A percentile compares a stretch with the other conserved stretches of the same genome.
These are phyloP conservation scores for Melitaea athalia DNA, from an alignment of 2,888 invertebrate species.

Conservation along the genomic window DNA sequence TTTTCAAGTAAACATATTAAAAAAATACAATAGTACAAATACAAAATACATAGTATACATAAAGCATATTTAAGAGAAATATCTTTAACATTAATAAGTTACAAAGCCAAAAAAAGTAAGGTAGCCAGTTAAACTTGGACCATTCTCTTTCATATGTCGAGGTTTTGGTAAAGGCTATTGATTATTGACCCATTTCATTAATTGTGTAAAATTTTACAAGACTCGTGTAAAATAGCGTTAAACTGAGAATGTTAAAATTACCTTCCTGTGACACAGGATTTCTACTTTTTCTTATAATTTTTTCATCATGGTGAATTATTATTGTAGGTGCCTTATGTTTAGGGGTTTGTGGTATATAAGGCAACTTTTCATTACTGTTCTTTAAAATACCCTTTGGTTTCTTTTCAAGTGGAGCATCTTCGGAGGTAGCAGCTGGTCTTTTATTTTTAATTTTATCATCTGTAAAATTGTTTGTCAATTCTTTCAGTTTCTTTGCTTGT, in stretches of 20 bases:
- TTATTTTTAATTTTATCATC: constrained; percentile 68
- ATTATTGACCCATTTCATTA: no score
- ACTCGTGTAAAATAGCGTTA: background rate
- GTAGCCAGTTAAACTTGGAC: no score
- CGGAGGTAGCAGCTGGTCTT: constrained; percentile 67
- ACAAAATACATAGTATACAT: no score
- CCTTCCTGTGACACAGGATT: constrained; percentile 46
- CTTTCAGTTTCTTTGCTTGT: constrained; percentile 84
- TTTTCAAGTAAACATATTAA: no score
- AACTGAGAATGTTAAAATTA: constrained; percentile 30
- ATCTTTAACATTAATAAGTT: no score
- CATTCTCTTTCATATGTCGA: no score
- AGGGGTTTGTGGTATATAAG: constrained; percentile 45
- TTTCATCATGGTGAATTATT: constrained; percentile 62
- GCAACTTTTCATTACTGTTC: constrained; percentile 61
- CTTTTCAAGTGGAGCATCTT: constrained; percentile 74
- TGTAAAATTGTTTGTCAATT: constrained; percentile 81
- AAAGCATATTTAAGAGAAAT: no score
- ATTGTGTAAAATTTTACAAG: no score
- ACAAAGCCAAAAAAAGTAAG: no score
- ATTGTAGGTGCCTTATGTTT: constrained; percentile 62
- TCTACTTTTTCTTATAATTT: constrained; percentile 59
- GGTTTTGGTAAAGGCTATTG: no score
- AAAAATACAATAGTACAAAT: no score
- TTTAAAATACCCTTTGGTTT: constrained; percentile 87